These are phyloP conservation scores for Sipha flava DNA, from an alignment of 1,140 invertebrate species.

Conservation along the genomic window DNA sequence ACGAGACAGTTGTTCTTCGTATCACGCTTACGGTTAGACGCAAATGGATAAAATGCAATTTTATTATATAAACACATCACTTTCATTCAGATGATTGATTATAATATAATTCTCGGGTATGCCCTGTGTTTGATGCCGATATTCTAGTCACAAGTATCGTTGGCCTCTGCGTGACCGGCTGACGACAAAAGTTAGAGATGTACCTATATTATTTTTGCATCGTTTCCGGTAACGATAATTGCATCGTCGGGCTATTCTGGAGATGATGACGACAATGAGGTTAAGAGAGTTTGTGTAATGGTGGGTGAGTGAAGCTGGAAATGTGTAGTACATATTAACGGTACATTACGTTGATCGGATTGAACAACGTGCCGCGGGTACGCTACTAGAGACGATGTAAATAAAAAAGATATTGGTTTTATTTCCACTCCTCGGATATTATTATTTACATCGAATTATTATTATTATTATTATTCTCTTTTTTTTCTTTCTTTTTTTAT, in stretches of 20 bases:
- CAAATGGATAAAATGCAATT: too few relatives aligned
- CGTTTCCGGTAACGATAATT: neutral
- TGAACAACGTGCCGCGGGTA: neutral
- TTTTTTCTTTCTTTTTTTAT: too few relatives aligned
- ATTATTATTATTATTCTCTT: neutral
- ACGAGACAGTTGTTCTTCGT: too few relatives aligned
- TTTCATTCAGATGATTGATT: too few relatives aligned
- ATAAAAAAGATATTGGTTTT: constrained; percentile 4
- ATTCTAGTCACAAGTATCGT: neutral
- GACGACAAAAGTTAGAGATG: too few relatives aligned
- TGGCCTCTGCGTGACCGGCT: neutral
- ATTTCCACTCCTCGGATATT: neutral
- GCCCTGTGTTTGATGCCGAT: neutral
- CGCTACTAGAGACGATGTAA: neutral
- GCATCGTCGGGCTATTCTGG: neutral
- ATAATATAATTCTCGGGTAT: too few relatives aligned
- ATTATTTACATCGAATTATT: neutral
- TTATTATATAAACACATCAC: too few relatives aligned
- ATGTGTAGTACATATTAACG: neutral
- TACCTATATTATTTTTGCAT: neutral
- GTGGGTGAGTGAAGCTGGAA: too few relatives aligned
- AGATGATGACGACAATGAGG: too few relatives aligned
- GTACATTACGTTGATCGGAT: constrained; percentile 23
- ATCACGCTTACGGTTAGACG: too few relatives aligned
- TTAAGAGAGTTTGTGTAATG: too few relatives aligned